phyloP scores from a whole-genome alignment of 2,888 invertebrate genomes.

The Caenorhabditis imperialis region DNA sequence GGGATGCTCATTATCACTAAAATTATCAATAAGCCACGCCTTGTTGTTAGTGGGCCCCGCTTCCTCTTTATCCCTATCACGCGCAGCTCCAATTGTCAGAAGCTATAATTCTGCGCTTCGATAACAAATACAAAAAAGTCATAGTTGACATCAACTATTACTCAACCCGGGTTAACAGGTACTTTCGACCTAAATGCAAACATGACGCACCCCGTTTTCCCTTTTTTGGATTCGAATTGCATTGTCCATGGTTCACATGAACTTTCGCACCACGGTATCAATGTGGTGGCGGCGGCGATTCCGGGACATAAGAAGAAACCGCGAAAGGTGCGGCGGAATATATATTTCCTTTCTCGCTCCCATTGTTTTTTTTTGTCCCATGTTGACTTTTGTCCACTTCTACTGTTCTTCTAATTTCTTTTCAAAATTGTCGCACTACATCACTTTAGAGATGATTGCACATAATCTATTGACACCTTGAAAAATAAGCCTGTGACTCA shows the following conservation, averaged over 20 bases:
- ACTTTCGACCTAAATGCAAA: constrained; percentile 11
- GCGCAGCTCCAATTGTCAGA: constrained; percentile 15
- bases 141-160: neutral
- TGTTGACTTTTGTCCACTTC: no score
- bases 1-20: no score
- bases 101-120: constrained; percentile 10
- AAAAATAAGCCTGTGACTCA: no score
- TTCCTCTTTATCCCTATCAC: constrained; percentile 6
- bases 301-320: no score
- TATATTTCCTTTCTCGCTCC: no score
- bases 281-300: neutral
- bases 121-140: constrained; percentile 1
- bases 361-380: neutral
- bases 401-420: no score
- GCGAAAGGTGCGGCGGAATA: no score
- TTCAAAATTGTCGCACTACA: no score
- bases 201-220: neutral
- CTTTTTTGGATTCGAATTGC: neutral
- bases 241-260: neutral
- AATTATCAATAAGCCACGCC: no score
- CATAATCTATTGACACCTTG: no score
- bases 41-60: constrained; percentile 18
- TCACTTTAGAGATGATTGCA: no score
- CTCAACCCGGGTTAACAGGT: neutral
- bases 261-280: neutral